A percentile compares a stretch with the other conserved stretches of the same genome.
Conservation (phyloP, 2,888 invertebrate species). For the Stramonita haemastoma region DNA sequence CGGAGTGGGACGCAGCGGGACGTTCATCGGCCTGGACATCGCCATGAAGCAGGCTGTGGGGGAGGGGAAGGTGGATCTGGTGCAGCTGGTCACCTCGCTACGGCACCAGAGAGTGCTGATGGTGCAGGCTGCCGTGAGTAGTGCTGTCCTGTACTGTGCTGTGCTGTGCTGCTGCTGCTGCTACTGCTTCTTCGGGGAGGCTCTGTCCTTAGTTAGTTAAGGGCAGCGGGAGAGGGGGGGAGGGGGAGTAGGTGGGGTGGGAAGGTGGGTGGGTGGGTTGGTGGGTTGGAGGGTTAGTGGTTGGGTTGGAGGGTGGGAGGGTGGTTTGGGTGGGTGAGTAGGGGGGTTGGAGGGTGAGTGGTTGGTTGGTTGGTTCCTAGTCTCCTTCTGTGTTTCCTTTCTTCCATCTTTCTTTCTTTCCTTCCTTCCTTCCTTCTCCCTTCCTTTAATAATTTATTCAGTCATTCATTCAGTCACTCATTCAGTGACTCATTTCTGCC, state of each 20-base stretch:
- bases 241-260: not conserved
- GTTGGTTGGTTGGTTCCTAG: not conserved
- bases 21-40: constrained; percentile 22
- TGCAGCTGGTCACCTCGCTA: not conserved
- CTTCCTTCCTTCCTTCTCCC: not conserved
- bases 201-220: not conserved
- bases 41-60: not conserved
- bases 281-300: not conserved
- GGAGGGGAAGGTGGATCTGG: not conserved
- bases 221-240: not conserved
- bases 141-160: not conserved
- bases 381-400: not conserved
- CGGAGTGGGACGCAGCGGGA: constrained; percentile 3
- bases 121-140: constrained; percentile 8
- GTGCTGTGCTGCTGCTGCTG: not conserved
- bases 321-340: no score
- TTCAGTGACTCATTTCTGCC: no score
- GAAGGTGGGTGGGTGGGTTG: not conserved
- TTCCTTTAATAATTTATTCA: not conserved
- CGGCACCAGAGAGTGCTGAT: constrained; percentile 14
- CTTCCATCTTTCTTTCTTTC: not conserved
- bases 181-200: not conserved
- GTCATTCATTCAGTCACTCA: not conserved
- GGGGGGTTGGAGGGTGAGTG: no score
- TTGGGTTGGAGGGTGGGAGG: no score